phyloP scores from a whole-genome alignment of 2,797 vertebrate species.

The Halcyon leucocephala region DNA sequence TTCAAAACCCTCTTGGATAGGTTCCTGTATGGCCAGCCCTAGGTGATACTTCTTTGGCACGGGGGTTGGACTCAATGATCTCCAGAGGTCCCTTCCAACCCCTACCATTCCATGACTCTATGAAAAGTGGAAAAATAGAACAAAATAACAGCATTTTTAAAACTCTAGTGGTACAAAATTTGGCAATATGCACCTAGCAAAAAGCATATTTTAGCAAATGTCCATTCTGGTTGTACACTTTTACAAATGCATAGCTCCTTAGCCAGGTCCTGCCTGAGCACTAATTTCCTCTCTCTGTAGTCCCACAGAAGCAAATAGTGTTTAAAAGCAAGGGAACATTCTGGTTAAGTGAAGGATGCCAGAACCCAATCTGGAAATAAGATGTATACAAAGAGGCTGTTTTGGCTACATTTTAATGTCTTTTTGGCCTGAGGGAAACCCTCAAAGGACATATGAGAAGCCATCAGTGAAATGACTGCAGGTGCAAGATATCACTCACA shows the following conservation, averaged over 20 bases:
- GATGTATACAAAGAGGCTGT: background rate
- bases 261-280: background rate
- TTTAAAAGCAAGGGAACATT: conserved; percentile 1
- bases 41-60: no score
- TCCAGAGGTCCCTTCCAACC: no score
- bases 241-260: background rate
- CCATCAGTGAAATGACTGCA: conserved; percentile 39
- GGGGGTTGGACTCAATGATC: no score
- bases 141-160: background rate
- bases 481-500: background rate
- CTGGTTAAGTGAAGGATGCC: background rate
- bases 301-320: background rate
- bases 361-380: conserved; percentile 45
- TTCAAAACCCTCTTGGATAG: no score
- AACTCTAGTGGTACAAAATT: background rate
- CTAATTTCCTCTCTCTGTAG: background rate
- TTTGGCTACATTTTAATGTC: background rate
- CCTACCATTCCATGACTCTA: no score
- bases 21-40: no score
- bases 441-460: conserved; percentile 37
- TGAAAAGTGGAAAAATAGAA: background rate
- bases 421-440: background rate
- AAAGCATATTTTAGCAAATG: background rate
- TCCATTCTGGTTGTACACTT: background rate
- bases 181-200: background rate